Evolutionary conservation across 1,140 invertebrate species (phyloP).

Genomic region (Nasonia vitripennis): DNA sequence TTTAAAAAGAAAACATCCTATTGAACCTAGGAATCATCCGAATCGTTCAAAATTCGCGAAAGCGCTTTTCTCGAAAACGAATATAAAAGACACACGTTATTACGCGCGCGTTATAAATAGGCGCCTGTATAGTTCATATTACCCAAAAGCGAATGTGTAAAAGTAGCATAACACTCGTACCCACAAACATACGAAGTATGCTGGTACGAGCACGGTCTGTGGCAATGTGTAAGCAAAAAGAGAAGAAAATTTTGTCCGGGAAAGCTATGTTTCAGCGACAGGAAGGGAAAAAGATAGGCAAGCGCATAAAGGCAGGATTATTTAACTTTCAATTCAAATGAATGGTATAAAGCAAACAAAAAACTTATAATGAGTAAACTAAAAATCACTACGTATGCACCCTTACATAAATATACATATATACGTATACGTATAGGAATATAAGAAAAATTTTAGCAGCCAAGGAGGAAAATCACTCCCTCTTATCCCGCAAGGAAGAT

Average conservation of each 20-base stretch:
- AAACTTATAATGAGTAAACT: conserved; percentile 59
- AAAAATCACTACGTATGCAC: conserved; percentile 66
- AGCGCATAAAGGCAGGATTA: conserved; percentile 38
- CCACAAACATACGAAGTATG: conserved; percentile 64
- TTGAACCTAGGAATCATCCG: conserved; percentile 43
- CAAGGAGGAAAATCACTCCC: conserved; percentile 52
- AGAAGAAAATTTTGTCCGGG: conserved; percentile 32
- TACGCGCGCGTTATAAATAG: conserved; percentile 25
- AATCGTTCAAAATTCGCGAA: conserved; percentile 24
- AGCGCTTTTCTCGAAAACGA: conserved; percentile 9
- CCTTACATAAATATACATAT: conserved; percentile 66
- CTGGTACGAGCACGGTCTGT: not conserved
- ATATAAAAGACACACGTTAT: not conserved
- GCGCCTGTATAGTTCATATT: conserved; percentile 65
- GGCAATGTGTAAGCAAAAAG: conserved; percentile 36
- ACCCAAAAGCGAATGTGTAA: conserved; percentile 54
- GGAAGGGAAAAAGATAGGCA: conserved; percentile 24
- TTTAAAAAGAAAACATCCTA: not conserved
- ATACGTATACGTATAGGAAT: conserved; percentile 71
- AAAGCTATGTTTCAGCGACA: conserved; percentile 13
- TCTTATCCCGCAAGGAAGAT: conserved; percentile 46
- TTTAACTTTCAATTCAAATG: conserved; percentile 50
- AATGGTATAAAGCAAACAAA: conserved; percentile 37
- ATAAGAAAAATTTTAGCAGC: conserved; percentile 65
- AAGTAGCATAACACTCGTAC: conserved; percentile 71